phyloP scores from a whole-genome alignment of 2,888 invertebrate species.

The Seira musarum region DNA sequence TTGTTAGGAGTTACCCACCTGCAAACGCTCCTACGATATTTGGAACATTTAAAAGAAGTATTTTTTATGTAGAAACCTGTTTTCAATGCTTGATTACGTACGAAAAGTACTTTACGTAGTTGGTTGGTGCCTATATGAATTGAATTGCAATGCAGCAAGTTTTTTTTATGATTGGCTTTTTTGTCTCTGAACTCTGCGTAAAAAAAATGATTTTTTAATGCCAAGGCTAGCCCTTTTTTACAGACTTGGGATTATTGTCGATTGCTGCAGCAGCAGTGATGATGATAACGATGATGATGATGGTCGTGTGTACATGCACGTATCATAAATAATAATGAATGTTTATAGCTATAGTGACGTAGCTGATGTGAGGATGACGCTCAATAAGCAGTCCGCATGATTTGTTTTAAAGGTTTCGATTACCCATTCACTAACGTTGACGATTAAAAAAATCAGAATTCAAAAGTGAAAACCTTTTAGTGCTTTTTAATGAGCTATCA shows the following conservation, averaged over 20 bases:
- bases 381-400: too few relatives aligned
- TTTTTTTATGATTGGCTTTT: slow-evolving; percentile 4
- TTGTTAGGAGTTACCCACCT: too few relatives aligned
- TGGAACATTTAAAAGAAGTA: slow-evolving; percentile 2
- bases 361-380: too few relatives aligned
- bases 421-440: too few relatives aligned
- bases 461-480: too few relatives aligned
- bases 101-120: too few relatives aligned
- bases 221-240: slow-evolving; percentile 13
- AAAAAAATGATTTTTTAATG: neutral
- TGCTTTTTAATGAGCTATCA: too few relatives aligned
- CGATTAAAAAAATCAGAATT: too few relatives aligned
- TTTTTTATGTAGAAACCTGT: slow-evolving; percentile 10
- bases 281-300: neutral
- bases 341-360: too few relatives aligned
- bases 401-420: too few relatives aligned
- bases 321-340: too few relatives aligned
- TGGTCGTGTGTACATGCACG: neutral
- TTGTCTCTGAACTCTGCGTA: slow-evolving; percentile 3
- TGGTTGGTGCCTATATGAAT: neutral
- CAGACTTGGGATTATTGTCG: slow-evolving; percentile 4
- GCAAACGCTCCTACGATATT: neutral
- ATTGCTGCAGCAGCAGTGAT: neutral
- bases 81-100: slow-evolving; percentile 12
- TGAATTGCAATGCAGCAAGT: slow-evolving; percentile 1